A percentile compares a stretch with the other conserved stretches of the same genome.
Conservation (phyloP, 2,888 invertebrate species). For the Oxycera nigricornis region DNA sequence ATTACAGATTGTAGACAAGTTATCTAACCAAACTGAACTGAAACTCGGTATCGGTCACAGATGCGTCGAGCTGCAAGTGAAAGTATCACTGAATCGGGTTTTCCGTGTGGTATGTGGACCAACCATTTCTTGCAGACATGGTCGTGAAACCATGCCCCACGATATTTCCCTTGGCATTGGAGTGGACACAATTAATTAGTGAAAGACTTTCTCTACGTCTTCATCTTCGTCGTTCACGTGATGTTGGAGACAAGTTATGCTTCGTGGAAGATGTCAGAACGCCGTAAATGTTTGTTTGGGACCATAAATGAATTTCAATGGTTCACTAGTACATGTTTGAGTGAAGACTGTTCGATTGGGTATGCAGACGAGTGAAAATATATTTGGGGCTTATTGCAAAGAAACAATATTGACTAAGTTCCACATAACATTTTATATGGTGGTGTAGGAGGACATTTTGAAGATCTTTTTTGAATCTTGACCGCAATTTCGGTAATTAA, state of each 20-base stretch:
- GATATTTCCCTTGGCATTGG: not conserved
- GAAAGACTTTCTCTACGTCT: conserved; percentile 15
- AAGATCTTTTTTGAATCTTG: conserved; percentile 19
- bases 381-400: not conserved
- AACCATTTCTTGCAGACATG: conserved; percentile 8
- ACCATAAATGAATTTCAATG: no score
- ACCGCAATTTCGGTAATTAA: conserved; percentile 1
- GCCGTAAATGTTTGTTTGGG: no score
- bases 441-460: conserved; percentile 26
- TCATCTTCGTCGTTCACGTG: not conserved
- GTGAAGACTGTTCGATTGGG: no score
- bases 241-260: not conserved
- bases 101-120: conserved; percentile 13
- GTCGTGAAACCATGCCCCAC: not conserved
- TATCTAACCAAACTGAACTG: conserved; percentile 26
- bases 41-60: not conserved
- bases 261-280: not conserved
- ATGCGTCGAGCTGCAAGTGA: conserved; percentile 5
- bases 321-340: no score
- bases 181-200: not conserved
- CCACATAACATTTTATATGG: not conserved
- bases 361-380: no score
- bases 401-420: no score
- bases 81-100: conserved; percentile 8
- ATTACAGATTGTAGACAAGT: not conserved